A percentile compares a stretch with the other conserved stretches of the same genome.
Evolutionary conservation across 2,888 invertebrate species (phyloP).

Genomic region (Agriopis aurantiaria): DNA sequence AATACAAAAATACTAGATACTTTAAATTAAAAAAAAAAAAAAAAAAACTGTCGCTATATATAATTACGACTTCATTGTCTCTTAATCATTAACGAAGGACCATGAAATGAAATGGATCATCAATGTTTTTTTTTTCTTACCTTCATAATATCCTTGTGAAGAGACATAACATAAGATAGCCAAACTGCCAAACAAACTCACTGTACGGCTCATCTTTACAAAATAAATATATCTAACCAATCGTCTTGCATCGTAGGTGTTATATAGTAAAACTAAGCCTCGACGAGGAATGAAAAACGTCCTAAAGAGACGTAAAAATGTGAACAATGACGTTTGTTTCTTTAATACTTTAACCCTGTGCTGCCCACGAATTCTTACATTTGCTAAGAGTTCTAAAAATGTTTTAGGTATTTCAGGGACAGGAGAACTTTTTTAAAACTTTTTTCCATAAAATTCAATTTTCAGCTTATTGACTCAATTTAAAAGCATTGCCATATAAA

Average conservation of each 20-base stretch:
- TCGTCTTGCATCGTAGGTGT: constrained; percentile 24
- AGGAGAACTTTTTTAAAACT: too few relatives aligned
- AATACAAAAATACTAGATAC: too few relatives aligned
- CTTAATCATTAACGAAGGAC: too few relatives aligned
- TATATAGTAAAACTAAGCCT: constrained; percentile 25
- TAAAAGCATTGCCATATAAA: too few relatives aligned
- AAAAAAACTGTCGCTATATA: too few relatives aligned
- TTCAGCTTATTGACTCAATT: too few relatives aligned
- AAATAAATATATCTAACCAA: constrained; percentile 38
- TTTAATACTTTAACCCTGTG: constrained; percentile 8
- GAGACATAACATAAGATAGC: constrained; percentile 53
- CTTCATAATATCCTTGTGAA: constrained; percentile 64
- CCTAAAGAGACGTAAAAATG: constrained; percentile 29
- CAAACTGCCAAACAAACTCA: constrained; percentile 47
- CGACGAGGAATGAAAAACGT: constrained; percentile 24
- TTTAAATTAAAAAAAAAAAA: too few relatives aligned
- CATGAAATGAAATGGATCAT: background rate
- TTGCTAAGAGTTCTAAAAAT: background rate
- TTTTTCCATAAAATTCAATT: too few relatives aligned
- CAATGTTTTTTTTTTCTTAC: constrained; percentile 48
- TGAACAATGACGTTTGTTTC: constrained; percentile 36
- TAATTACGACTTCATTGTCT: too few relatives aligned
- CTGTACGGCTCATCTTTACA: constrained; percentile 43
- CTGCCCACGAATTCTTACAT: background rate
- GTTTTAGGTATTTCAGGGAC: too few relatives aligned